Percentiles rank a stretch among this genome's conserved stretches.
Evolutionary conservation across 2,113 vertebrate species (phyloP).

Genomic region (Orycteropus afer): DNA sequence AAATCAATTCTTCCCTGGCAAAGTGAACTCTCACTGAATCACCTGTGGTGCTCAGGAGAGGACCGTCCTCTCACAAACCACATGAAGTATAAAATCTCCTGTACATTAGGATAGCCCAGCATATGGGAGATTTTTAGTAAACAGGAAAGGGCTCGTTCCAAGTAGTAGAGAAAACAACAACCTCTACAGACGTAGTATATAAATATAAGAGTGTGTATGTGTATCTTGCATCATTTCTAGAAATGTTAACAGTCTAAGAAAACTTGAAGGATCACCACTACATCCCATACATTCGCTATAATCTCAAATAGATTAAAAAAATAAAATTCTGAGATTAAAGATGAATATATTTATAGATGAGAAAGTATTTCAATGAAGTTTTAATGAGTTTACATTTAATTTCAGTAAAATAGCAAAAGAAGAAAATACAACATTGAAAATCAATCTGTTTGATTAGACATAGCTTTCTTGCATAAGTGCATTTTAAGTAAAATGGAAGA

Average conservation of each 20-base stretch:
- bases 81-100: neutral
- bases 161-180: neutral
- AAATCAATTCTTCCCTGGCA: neutral
- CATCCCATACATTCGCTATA: neutral
- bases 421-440: neutral
- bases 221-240: neutral
- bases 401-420: neutral
- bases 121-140: fast-evolving
- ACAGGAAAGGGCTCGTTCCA: neutral
- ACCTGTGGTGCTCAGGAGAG: neutral
- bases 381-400: neutral
- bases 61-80: neutral
- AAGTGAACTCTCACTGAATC: neutral
- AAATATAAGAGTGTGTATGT: no score
- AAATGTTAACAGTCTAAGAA: neutral
- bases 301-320: neutral
- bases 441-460: neutral
- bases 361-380: neutral
- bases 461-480: neutral
- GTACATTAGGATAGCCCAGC: neutral
- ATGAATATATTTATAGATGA: neutral
- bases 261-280: neutral
- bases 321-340: neutral
- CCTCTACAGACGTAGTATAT: neutral
- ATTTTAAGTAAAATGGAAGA: neutral